Evolutionary conservation across 2,797 vertebrate species (phyloP).

Genomic region (Leuciscus waleckii): DNA sequence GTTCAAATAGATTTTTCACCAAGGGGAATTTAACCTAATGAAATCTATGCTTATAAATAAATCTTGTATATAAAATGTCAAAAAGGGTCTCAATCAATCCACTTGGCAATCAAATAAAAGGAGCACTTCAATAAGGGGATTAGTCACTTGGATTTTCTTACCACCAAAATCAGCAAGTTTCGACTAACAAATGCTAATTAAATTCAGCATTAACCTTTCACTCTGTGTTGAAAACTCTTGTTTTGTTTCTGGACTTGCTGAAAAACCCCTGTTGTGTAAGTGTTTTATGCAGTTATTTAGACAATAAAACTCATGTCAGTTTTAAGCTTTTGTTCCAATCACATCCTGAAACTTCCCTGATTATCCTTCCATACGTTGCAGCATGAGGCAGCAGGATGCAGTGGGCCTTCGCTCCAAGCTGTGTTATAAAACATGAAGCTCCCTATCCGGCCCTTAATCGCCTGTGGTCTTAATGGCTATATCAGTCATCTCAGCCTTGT

Average conservation of each 20-base stretch:
- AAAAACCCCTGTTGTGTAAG: slow-evolving; percentile 17
- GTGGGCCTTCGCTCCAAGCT: slow-evolving; percentile 46
- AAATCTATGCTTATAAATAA: slow-evolving; percentile 47
- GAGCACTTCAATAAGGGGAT: neutral
- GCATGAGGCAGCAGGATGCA: slow-evolving; percentile 40
- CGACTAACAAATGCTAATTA: neutral
- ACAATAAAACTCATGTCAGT: slow-evolving; percentile 3
- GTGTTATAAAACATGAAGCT: slow-evolving; percentile 56
- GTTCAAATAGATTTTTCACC: slow-evolving; percentile 14
- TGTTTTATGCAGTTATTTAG: slow-evolving; percentile 23
- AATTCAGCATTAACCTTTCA: neutral
- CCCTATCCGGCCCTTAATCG: slow-evolving; percentile 55
- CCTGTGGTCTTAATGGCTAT: slow-evolving; percentile 76
- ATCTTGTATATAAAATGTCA: slow-evolving; percentile 15
- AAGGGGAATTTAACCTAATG: slow-evolving; percentile 45
- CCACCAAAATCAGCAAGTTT: slow-evolving; percentile 28
- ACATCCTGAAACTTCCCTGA: slow-evolving; percentile 39
- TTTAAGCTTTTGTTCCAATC: slow-evolving; percentile 34
- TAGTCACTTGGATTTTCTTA: slow-evolving; percentile 1
- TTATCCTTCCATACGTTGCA: slow-evolving; percentile 47
- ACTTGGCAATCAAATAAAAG: neutral
- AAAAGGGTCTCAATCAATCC: slow-evolving; percentile 14
- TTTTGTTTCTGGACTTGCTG: slow-evolving; percentile 32
- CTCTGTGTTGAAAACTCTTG: slow-evolving; percentile 18
- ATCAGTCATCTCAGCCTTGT: slow-evolving; percentile 74